Base-by-base conservation (phyloP, 2,113 vertebrate species). In the Oryzias woworae region DNA sequence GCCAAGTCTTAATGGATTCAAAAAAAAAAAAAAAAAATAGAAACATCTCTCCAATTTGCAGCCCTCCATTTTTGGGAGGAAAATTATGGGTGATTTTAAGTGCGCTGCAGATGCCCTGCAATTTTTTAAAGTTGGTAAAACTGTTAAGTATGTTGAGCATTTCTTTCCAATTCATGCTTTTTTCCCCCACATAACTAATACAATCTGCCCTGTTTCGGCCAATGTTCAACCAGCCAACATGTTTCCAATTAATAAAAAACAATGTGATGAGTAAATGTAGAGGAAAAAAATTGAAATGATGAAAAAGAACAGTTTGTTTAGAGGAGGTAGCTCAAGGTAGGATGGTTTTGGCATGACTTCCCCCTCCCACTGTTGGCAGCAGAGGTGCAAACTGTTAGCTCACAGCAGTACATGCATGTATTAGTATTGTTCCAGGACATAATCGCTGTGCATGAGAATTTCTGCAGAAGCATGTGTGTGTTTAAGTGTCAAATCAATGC, bases 391-490 rank as follows among this genome's bases (percentile, higher is more conserved):
- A 86, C 84, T 78, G 85, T 90, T 88, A 85, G 82, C 87, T 90
- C 88, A 84, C 87, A 88, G 85, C 88, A 78, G 81, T 87, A 87
- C 87, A 90, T 78, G 81, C 82, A 85, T 87, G 84, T 79, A 88
- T 90, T 88, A 90, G 88, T 62, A 90, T 87, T 90, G 88, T 88
- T 90, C 86, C 86, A 87, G 82, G 80, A 88, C 82, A 86, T 85
- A 87, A 85, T 87, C 87, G 79, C 81, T 69, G 14, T 13, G 56
- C 58, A 58, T 54, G 69, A 53, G 56, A 58, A 22, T 69, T 59
- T 62, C 63, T 44, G 63, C 52, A 65, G 14, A 16, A 28, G 58
- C 57, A 49, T 15, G 20, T 51, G 64, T 45, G 69, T 68, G 79
- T 57, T 48, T 41, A 52, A 10, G 68, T 65, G 66, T 77, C 57